These are phyloP conservation scores for Andricus grossulariae DNA, from an alignment of 1,140 invertebrate species.

Conservation along the genomic window DNA sequence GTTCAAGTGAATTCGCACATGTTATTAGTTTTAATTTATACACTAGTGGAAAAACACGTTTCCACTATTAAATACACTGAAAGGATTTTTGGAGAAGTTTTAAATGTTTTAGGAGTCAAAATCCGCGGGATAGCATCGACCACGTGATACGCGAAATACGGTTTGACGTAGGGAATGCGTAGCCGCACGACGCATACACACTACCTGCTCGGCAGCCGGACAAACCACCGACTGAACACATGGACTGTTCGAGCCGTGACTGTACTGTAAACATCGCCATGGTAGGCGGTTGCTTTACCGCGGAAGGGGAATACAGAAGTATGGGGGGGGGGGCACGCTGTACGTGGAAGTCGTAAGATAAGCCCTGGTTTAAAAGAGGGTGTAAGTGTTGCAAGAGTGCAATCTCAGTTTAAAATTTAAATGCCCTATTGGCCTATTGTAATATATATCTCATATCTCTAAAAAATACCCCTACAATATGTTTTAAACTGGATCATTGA, in stretches of 20 bases:
- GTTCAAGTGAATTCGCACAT: no score
- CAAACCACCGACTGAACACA: slow-evolving; percentile 72
- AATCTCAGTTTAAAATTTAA: background rate
- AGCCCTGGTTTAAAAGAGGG: background rate
- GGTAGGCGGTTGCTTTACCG: slow-evolving; percentile 39
- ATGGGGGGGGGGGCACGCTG: slow-evolving; percentile 24
- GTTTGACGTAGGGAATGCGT: slow-evolving; percentile 43
- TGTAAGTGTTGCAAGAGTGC: background rate
- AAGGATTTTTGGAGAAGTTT: background rate
- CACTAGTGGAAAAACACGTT: no score
- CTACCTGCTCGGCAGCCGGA: slow-evolving; percentile 65
- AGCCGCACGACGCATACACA: slow-evolving; percentile 45
- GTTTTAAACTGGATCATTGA: no score
- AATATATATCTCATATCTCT: no score
- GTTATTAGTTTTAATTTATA: no score
- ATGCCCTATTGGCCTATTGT: no score
- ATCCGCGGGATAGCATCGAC: slow-evolving; percentile 29
- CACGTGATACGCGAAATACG: slow-evolving; percentile 45
- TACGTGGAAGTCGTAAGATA: background rate
- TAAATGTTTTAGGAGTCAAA: background rate
- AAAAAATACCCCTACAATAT: no score
- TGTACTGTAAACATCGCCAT: slow-evolving; percentile 70
- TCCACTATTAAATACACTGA: no score
- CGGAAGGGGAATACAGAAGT: slow-evolving; percentile 36
- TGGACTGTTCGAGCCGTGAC: slow-evolving; percentile 62